Evolutionary conservation across 2,797 vertebrate species (phyloP).

Genomic region (Myripristis jacobus): DNA sequence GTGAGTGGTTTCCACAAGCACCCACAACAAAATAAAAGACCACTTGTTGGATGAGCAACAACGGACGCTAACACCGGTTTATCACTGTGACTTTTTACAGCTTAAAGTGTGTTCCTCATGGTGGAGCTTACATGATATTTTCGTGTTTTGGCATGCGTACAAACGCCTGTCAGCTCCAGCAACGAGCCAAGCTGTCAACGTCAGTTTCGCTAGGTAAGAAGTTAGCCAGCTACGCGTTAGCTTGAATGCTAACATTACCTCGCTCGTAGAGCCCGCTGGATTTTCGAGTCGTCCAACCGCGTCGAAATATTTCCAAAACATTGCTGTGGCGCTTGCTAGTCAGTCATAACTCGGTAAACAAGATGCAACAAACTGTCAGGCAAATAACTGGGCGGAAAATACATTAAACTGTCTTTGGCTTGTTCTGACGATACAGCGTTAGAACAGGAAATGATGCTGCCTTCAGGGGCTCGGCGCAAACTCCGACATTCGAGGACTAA

Average conservation of each 20-base stretch:
- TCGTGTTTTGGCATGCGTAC: background rate
- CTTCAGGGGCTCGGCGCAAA: constrained; percentile 43
- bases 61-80: background rate
- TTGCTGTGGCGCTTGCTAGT: constrained; percentile 43
- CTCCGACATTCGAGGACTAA: too few relatives aligned
- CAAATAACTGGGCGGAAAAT: constrained; percentile 42
- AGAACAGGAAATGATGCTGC: constrained; percentile 71
- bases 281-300: constrained; percentile 62
- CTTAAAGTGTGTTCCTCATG: background rate
- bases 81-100: too few relatives aligned
- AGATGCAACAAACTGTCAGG: constrained; percentile 12
- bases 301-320: constrained; percentile 65
- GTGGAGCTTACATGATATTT: background rate
- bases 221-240: constrained; percentile 63
- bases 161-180: background rate
- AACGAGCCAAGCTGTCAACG: constrained; percentile 3
- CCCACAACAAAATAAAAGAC: constrained; percentile 51
- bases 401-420: constrained; percentile 61
- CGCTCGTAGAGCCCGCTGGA: constrained; percentile 62
- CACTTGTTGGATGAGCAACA: constrained; percentile 73
- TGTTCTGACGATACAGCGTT: constrained; percentile 49
- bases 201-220: constrained; percentile 49
- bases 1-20: constrained; percentile 1
- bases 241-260: constrained; percentile 73
- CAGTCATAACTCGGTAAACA: constrained; percentile 22